These are phyloP conservation scores for Drosophila truncata DNA, from an alignment of 1,140 invertebrate genomes.

Conservation along the genomic window DNA sequence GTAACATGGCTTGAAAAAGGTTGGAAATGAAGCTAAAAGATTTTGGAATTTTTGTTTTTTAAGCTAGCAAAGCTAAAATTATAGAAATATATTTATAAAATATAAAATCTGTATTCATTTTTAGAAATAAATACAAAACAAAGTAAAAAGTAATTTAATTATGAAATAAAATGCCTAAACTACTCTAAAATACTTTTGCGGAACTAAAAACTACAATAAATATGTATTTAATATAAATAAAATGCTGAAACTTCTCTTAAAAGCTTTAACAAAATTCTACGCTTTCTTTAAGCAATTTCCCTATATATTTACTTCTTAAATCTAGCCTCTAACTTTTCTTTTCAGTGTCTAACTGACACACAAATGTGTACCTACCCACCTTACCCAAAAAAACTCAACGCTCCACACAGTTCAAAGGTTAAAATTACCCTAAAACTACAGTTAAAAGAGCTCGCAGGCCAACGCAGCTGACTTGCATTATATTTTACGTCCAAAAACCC, in stretches of 20 bases:
- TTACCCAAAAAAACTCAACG: not conserved
- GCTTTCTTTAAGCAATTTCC: not conserved
- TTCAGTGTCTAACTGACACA: not conserved
- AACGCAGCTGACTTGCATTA: conserved; percentile 44
- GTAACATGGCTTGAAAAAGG: not conserved
- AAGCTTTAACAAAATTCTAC: not conserved
- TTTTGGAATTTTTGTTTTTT: not conserved
- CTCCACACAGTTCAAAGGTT: conserved; percentile 23
- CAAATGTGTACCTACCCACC: not conserved
- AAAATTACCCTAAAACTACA: conserved; percentile 31
- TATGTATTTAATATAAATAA: not conserved
- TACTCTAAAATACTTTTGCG: not conserved
- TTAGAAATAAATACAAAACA: no score
- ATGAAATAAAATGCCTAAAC: not conserved
- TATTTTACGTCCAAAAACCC: conserved; percentile 14
- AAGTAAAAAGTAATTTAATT: not conserved
- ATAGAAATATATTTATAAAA: not conserved
- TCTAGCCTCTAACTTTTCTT: not conserved
- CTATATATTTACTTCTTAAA: no score
- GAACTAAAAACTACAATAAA: no score
- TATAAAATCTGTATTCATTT: not conserved
- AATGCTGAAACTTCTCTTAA: no score
- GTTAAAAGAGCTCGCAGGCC: conserved; percentile 4
- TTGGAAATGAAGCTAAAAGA: not conserved
- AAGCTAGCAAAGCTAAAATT: not conserved